Base-by-base conservation (phyloP, 2,888 invertebrate genomes). In the Amphipyra tragopoginis region DNA sequence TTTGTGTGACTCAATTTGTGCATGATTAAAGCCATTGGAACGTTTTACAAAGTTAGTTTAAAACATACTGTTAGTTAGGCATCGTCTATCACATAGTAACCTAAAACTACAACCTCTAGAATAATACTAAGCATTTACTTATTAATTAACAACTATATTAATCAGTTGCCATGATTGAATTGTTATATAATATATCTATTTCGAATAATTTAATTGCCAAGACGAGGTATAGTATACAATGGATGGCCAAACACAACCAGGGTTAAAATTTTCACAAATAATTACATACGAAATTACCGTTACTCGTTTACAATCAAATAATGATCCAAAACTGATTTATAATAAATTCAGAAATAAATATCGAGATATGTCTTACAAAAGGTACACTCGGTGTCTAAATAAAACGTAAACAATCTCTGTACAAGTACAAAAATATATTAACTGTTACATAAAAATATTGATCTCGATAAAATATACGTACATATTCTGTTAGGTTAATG, bases 341-440 rank as follows among this genome's bases (percentile, higher is more conserved):
- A 72, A 69, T 63, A 61, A 68, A 66, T 67, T 62, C 59, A 51
- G 48, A 72, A 75, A 75, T 65, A 62, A 73, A 71, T 72, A 63
- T 77, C 73, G 75, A 81, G 80, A 85, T 85, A 84, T 84, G 81
- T 81, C 63, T 80, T 77, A 85, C 81, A 78, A 82, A 84, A 85
- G 84, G 86, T 86, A 86, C 83, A 78, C 79, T 72, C 77, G 77
- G 78, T 82, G 81, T 83, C 69, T 84, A 82, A 84, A 83, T 79
- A 85, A 87, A 78, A 80, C 78, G 81, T 83, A 85, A 85, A 85
- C 78, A 84, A 85, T 88, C 81, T 90, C 89, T 92, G 87, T 91
- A 92, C 89, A 92, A 59, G 86, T 92, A 92, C 83, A 92, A 91
- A 93, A 92, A 92, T 92, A 93, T 90, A 79, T 68, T 88, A 89